Evolutionary conservation across 1,140 invertebrate genomes (phyloP), one percentile per base, ranked within the genome.

Genomic region (Conopomorpha cramerella): DNA sequence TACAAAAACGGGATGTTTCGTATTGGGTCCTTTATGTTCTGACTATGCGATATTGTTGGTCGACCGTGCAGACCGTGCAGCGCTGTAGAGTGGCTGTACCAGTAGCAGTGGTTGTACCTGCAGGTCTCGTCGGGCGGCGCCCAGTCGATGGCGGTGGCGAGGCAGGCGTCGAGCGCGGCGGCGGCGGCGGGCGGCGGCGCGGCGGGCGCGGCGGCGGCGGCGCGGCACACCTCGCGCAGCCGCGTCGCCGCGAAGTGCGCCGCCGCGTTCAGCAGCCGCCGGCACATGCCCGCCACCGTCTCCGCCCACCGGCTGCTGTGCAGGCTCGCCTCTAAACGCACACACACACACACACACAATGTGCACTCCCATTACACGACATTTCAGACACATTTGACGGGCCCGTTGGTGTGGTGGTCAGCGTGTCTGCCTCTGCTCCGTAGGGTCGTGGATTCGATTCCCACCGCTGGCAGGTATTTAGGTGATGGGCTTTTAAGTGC

Each of bases 81-180:
- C n/a, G n/a, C n/a, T n/a, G n/a, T n/a, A n/a, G n/a, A n/a, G n/a
- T n/a, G n/a, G n/a, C n/a, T n/a, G n/a, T n/a, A n/a, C n/a, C n/a
- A n/a, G n/a, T n/a, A n/a, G n/a, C n/a, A n/a, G n/a, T n/a, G n/a
- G n/a, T n/a, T n/a, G n/a, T 23, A 23, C 19, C 19, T 23, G 19
- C 62, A 67, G 0, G 56, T 49, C 46, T 64, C 56, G 3, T 67
- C 57, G 0, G 59, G 54, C 3, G 64, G 59, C 1, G 68, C 56
- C 49, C 64, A 60, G 31, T 70, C 61, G 6, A 71, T 61, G 4
- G 66, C 65, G 1, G 54, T 53, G 1, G 55, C 43, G 14, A 73
- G 36, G 37, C 61, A 72, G 10, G 67, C 63, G 30, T 64, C 51
- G 6, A 71, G 37, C 1, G 64, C 54, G 25, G 58, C 53, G 19